Conservation (phyloP, 2,888 invertebrate genomes). For the Gastrophysa polygoni region DNA sequence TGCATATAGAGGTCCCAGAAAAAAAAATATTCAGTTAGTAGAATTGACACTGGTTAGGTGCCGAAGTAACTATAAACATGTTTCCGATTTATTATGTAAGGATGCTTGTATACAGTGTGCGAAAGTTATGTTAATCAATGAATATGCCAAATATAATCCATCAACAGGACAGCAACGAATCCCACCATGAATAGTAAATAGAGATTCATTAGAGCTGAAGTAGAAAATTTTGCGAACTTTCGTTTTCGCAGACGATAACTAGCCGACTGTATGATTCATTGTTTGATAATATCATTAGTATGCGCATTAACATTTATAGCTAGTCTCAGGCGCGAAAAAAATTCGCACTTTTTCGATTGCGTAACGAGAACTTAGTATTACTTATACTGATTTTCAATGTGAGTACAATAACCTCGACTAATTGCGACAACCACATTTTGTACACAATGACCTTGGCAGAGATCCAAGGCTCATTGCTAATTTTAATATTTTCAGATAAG, state of each 20-base stretch:
- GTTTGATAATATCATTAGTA: conserved; percentile 16
- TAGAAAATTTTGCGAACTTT: conserved; percentile 6
- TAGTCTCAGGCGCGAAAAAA: conserved; percentile 15
- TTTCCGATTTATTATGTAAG: no score
- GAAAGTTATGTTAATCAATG: no score
- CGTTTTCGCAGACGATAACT: conserved; percentile 9
- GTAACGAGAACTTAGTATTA: conserved; percentile 17
- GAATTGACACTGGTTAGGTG: no score
- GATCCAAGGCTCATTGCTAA: conserved; percentile 22
- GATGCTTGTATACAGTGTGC: no score
- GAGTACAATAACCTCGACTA: conserved; percentile 27
- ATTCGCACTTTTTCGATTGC: conserved; percentile 23
- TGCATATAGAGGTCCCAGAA: no score
- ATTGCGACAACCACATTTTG: conserved; percentile 29
- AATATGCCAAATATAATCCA: no score
- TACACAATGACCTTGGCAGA: conserved; percentile 28
- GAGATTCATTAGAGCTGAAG: no score
- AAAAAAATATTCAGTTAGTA: no score
- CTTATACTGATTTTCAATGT: conserved; percentile 19
- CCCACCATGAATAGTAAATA: no score
- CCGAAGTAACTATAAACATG: no score
- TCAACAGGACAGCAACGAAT: no score
- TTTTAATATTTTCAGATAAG: conserved; percentile 14
- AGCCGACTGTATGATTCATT: conserved; percentile 3
- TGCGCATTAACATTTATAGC: conserved; percentile 15